Evolutionary conservation across 2,888 invertebrate species (phyloP), one percentile per base, ranked within the genome.

Genomic region (Aromia moschata): DNA sequence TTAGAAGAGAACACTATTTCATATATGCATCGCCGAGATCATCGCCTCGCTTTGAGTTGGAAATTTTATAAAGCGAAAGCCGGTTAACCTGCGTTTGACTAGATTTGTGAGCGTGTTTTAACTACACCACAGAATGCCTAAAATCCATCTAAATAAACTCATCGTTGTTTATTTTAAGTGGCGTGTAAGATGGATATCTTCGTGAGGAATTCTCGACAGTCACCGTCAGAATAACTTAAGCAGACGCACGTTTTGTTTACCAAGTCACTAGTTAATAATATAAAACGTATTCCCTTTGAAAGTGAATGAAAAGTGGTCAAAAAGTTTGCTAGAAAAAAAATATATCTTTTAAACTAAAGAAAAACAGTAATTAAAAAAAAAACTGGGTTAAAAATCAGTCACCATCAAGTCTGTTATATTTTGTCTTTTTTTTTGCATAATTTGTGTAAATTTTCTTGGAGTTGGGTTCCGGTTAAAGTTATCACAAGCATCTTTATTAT

Each of bases 81-180:
- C n/a, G 3, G 25, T 25, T 25, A 5, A 25, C 25, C 25, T 25
- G 7, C 3, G 7, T 25, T 25, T 7, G 25, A 25, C 25, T 7
- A 3, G 25, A 25, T 37, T 37, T 37, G 12, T 37, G 14, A 37
- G 11, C 12, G 37, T 37, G 37, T 7, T 37, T 12, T 37, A 37
- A 37, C 12, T 37, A 37, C 37, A 12, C 14, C 37, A 12, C 37
- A 12, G 37, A 37, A 37, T 37, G 37, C 37, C 37, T 37, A 37
- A 37, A 37, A 37, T 37, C 14, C 7, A 2, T 37, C 37, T 37
- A 37, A 37, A 37, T 37, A 37, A 37, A 37, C 37, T 37, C 14
- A 37, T 37, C 12, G 11, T 1, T 12, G 37, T 14, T 37, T 12
- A 12, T 2, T 3, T 37, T 37, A 12, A 37, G 11, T 37, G 12